Conservation (phyloP, 2,113 vertebrate genomes). For the Gobius niger region DNA sequence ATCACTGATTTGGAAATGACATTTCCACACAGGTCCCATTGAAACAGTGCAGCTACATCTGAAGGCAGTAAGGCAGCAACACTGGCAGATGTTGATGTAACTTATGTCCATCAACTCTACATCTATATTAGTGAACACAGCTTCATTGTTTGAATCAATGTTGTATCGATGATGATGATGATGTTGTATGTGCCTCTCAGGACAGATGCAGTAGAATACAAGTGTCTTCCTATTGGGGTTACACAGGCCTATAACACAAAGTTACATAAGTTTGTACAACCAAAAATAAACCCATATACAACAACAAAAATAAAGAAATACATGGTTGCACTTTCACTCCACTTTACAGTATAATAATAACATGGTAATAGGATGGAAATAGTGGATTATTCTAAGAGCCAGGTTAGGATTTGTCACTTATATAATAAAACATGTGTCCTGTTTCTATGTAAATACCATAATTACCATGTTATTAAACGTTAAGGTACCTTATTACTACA, state of each 20-base stretch:
- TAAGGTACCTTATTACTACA: too few relatives aligned
- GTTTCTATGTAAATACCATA: not conserved
- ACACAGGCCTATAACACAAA: constrained; percentile 50
- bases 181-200: constrained; percentile 30
- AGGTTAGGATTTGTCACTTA: too few relatives aligned
- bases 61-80: not conserved
- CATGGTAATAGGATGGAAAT: too few relatives aligned
- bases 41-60: not conserved
- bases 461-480: not conserved
- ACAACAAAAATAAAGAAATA: not conserved
- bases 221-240: constrained; percentile 25
- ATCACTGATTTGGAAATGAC: not conserved
- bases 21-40: not conserved
- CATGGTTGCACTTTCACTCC: too few relatives aligned
- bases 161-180: too few relatives aligned
- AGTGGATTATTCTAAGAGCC: too few relatives aligned
- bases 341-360: too few relatives aligned
- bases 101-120: constrained; percentile 2
- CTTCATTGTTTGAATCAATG: too few relatives aligned
- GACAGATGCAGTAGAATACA: constrained; percentile 9
- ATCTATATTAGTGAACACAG: not conserved
- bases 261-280: not conserved
- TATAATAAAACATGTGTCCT: not conserved
- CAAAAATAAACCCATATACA: not conserved
- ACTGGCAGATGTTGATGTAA: not conserved